Conservation (phyloP, 2,113 vertebrate species). For the Emberiza fucata region DNA sequence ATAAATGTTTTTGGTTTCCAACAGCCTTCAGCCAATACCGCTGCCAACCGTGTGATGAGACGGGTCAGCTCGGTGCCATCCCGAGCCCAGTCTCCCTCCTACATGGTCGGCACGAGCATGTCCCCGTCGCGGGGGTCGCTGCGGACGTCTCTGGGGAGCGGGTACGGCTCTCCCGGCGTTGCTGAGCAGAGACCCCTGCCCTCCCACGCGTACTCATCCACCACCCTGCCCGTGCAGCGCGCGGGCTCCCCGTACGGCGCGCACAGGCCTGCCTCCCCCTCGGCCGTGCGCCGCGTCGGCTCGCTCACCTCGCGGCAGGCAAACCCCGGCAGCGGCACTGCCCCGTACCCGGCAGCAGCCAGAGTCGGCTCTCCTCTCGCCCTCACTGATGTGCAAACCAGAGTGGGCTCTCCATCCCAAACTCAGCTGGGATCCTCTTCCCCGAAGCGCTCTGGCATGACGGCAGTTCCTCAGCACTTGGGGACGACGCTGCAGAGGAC, state of each 20-base stretch:
- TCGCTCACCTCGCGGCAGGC: constrained; percentile 78
- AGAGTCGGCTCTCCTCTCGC: constrained; percentile 86
- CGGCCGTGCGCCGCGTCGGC: constrained; percentile 80
- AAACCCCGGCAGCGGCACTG: constrained; percentile 71
- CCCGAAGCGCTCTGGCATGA: constrained; percentile 87
- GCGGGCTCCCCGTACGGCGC: constrained; percentile 79
- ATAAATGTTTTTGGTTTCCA: neutral
- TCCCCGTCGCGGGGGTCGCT: constrained; percentile 91
- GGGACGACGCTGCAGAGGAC: constrained; percentile 85
- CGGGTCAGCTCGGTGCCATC: constrained; percentile 95
- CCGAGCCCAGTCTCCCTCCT: constrained; percentile 92
- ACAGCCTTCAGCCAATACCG: constrained; percentile 72
- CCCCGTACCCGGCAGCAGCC: constrained; percentile 75
- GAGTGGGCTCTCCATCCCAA: constrained; percentile 75
- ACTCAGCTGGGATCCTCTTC: constrained; percentile 83
- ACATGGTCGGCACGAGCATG: constrained; percentile 75
- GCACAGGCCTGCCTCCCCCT: constrained; percentile 83
- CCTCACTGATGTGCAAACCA: constrained; percentile 72
- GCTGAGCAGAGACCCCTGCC: constrained; percentile 81
- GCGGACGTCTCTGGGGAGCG: constrained; percentile 83
- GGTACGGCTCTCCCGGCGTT: constrained; percentile 84
- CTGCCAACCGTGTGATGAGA: constrained; percentile 84
- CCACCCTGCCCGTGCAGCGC: constrained; percentile 84
- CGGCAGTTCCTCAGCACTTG: constrained; percentile 89
- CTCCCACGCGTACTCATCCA: constrained; percentile 82